These are phyloP conservation scores for Drosophila monieri DNA, from an alignment of 2,888 invertebrate genomes.

Conservation along the genomic window DNA sequence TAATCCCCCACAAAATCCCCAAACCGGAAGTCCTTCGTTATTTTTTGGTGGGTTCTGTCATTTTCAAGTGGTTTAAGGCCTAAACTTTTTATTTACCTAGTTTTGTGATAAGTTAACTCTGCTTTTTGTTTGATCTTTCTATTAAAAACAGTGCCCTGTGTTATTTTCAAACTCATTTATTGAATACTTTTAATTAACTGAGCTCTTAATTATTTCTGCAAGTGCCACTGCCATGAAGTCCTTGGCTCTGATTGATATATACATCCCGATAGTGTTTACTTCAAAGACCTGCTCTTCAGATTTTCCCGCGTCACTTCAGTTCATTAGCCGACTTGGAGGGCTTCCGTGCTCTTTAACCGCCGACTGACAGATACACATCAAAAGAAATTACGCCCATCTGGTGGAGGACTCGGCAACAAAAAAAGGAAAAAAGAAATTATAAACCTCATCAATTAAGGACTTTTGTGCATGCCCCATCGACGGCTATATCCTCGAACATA, in stretches of 20 bases:
- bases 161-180: neutral
- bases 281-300: conserved; percentile 13
- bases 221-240: neutral
- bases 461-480: conserved; percentile 9
- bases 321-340: conserved; percentile 37
- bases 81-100: neutral
- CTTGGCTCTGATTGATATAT: neutral
- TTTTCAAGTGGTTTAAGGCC: neutral
- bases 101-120: neutral
- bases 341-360: conserved; percentile 39
- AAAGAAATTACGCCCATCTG: conserved; percentile 32
- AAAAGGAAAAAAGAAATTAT: conserved; percentile 20
- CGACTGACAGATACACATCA: conserved; percentile 36
- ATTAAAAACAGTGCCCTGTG: too few species aligned
- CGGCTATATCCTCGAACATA: conserved; percentile 24
- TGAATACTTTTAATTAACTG: conserved; percentile 2
- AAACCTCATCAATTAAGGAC: conserved; percentile 41
- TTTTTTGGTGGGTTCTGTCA: neutral
- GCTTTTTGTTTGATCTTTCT: neutral
- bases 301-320: conserved; percentile 33
- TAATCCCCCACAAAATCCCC: conserved; percentile 18
- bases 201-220: neutral
- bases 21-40: neutral
- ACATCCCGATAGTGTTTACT: conserved; percentile 12
- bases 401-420: conserved; percentile 7